Evolutionary conservation across 2,888 invertebrate genomes (phyloP).

Genomic region (Cyaniris semiargus): DNA sequence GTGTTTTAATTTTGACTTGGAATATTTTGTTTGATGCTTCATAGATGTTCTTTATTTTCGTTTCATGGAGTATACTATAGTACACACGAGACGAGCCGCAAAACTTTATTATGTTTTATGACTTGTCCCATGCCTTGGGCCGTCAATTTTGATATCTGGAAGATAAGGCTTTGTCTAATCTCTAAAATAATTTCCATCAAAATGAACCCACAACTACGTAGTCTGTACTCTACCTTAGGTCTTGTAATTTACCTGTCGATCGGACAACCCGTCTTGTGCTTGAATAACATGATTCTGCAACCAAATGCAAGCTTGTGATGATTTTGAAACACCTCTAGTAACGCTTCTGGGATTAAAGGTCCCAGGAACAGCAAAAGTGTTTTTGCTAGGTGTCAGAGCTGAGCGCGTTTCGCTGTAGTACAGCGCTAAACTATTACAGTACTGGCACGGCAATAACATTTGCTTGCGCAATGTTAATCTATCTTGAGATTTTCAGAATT

Average conservation of each 20-base stretch:
- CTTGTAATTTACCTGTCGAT: neutral
- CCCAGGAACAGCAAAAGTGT: constrained; percentile 49
- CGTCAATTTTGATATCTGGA: no score
- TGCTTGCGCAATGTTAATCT: constrained; percentile 26
- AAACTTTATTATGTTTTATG: no score
- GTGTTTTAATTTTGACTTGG: neutral
- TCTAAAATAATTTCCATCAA: no score
- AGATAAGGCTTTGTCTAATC: no score
- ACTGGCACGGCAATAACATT: neutral
- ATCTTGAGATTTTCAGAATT: constrained; percentile 6
- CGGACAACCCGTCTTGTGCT: neutral
- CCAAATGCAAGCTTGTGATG: neutral
- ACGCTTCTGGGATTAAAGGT: constrained; percentile 48
- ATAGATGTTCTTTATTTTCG: neutral
- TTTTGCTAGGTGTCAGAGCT: constrained; percentile 46
- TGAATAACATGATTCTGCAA: constrained; percentile 1
- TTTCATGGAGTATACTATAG: neutral
- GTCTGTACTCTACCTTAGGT: neutral
- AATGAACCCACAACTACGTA: no score
- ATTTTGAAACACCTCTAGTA: constrained; percentile 36
- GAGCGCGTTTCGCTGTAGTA: constrained; percentile 53
- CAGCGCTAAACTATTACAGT: constrained; percentile 36
- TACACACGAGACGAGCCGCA: no score
- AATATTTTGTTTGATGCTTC: neutral
- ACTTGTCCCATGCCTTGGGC: no score